Base-by-base conservation (phyloP, 2,888 invertebrate genomes). In the Autographa gamma region DNA sequence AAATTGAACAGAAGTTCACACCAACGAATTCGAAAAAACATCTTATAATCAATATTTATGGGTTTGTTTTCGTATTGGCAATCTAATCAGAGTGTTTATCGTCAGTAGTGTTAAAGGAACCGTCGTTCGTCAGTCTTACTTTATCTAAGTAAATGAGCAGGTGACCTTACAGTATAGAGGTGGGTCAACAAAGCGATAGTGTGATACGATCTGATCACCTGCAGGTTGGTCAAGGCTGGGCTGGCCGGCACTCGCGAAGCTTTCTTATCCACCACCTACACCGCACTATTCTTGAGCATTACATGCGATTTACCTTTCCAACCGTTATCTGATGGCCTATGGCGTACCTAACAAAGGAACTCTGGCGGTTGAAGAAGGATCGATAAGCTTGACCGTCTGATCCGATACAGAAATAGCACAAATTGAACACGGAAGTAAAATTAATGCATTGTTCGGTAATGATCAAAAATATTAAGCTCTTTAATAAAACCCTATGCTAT, bases 271-370 rank as follows among this genome's bases (percentile, higher is more conserved):
- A 84, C 86, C 81, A 84, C 83, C 52, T 77, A 80, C 76, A 66
- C 79, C 82, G 84, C 88, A 87, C 88, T 87, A 87, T 89, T 90
- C 90, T 90, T 91, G 88, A 91, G 92, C 91, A 89, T 93, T 92
- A 94, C 93, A 92, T 93, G 93, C 93, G 91, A 93, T 93, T 92
- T 92, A 92, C 90, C 89, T 91, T 91, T 94, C 86, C 79, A 82
- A 86, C 66, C 88, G 89, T 93, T 94, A 95, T 95, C 95, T 90
- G 94, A 94, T 94, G 90, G 90, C 92, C 92, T 91, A 83, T 78
- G 81, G 87, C 86, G 86, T 82, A 85, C 85, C 86, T 86, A 90
- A 92, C 93, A 92, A 93, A 92, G 88, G 91, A 89, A 82, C 89
- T 88, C 85, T 89, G 89, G 91, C 90, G 85, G 77, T 82, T 88